Conservation (phyloP, 2,888 invertebrate genomes). For the Anorthoa munda region DNA sequence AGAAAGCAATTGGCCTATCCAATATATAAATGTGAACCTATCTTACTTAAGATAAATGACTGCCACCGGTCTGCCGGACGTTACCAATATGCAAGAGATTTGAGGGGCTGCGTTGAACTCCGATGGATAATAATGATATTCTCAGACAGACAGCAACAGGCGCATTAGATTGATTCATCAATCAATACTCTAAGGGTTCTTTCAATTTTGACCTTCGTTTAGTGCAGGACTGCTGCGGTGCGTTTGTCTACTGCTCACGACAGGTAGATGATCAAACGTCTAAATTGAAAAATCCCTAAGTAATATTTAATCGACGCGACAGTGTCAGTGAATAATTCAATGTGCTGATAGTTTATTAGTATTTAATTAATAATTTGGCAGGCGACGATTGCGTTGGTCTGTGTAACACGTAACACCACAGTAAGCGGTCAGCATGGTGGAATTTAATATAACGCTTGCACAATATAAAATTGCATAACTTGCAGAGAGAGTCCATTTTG, state of each 20-base stretch:
- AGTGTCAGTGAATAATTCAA: conserved; percentile 9
- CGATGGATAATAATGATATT: background rate
- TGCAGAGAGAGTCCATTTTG: conserved; percentile 80
- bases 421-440: conserved; percentile 35
- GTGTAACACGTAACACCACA: conserved; percentile 40
- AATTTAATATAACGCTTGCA: conserved; percentile 73
- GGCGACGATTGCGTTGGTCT: conserved; percentile 11
- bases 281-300: no score
- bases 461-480: conserved; percentile 83
- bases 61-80: background rate
- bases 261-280: no score
- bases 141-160: background rate
- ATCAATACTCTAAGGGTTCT: background rate
- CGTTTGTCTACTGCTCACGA: no score
- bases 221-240: no score
- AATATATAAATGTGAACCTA: background rate
- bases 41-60: background rate
- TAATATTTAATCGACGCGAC: background rate
- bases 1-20: background rate
- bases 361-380: conserved; percentile 12
- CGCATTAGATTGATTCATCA: conserved; percentile 10
- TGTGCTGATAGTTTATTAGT: conserved; percentile 2
- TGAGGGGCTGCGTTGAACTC: background rate
- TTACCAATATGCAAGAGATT: background rate
- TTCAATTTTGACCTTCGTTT: no score